Conservation (phyloP, 2,113 vertebrate species). For the Antennarius striatus region DNA sequence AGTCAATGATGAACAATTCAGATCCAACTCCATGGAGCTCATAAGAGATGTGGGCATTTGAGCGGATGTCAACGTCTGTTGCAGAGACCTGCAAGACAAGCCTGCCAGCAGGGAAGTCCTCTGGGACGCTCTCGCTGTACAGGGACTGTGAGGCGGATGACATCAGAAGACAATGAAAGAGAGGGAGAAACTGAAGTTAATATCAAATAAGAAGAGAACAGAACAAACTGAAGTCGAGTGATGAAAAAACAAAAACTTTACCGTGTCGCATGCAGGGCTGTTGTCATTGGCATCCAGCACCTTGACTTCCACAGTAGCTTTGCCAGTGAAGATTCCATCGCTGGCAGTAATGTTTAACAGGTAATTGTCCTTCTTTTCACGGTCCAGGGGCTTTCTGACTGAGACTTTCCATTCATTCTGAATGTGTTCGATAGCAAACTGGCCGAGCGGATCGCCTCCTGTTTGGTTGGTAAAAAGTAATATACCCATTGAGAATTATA, state of each 20-base stretch:
- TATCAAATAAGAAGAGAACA: not conserved
- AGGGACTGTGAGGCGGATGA: constrained; percentile 74
- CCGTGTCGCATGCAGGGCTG: constrained; percentile 94
- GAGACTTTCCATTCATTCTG: constrained; percentile 98
- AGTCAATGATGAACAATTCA: constrained; percentile 88
- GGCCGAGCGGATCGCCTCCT: constrained; percentile 94
- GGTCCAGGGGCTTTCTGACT: constrained; percentile 91
- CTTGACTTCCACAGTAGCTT: constrained; percentile 94
- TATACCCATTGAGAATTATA: constrained; percentile 37
- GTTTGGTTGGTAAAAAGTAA: constrained; percentile 54
- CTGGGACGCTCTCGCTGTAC: constrained; percentile 88
- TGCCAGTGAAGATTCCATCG: constrained; percentile 91
- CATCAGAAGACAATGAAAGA: not conserved
- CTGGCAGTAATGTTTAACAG: constrained; percentile 95
- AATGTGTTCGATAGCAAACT: constrained; percentile 91
- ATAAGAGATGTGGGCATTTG: constrained; percentile 92
- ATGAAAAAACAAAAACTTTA: constrained; percentile 52
- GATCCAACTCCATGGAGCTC: constrained; percentile 87
- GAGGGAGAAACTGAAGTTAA: constrained; percentile 11
- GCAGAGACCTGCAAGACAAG: constrained; percentile 91
- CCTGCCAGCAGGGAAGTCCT: constrained; percentile 87
- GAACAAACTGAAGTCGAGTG: not conserved
- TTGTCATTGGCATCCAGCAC: constrained; percentile 99
- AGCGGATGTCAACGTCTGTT: constrained; percentile 92
- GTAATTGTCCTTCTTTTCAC: constrained; percentile 93